Evolutionary conservation across 1,140 invertebrate genomes (phyloP).

Genomic region (Battus philenor): DNA sequence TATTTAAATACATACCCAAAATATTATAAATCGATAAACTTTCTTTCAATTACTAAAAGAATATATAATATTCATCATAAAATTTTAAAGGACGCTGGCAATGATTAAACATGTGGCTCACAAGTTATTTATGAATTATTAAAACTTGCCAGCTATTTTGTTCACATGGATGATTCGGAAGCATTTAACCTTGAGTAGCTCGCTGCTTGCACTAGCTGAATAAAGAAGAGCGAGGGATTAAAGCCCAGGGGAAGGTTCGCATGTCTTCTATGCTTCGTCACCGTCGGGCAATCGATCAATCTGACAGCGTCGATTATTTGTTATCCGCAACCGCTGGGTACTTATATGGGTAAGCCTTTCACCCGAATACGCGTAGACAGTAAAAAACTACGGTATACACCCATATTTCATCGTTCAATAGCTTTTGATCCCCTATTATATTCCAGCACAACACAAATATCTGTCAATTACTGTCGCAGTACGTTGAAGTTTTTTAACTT

Average conservation of each 20-base stretch:
- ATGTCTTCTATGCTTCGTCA: slow-evolving; percentile 50
- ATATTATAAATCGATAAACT: no score
- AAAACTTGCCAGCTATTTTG: no score
- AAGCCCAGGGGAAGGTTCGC: slow-evolving; percentile 28
- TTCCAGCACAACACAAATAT: background rate
- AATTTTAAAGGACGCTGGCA: no score
- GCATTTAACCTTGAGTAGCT: slow-evolving; percentile 1
- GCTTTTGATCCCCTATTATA: slow-evolving; percentile 8
- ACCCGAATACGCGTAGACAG: slow-evolving; percentile 34
- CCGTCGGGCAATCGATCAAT: slow-evolving; percentile 52
- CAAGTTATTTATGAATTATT: no score
- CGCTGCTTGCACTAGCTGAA: slow-evolving; percentile 20
- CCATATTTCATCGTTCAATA: slow-evolving; percentile 32
- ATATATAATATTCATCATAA: no score
- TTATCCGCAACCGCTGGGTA: slow-evolving; percentile 26
- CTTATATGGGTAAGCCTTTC: slow-evolving; percentile 29
- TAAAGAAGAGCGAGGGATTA: slow-evolving; percentile 26
- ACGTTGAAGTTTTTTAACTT: no score
- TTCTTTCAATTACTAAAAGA: no score
- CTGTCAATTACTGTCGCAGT: background rate
- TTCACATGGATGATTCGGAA: no score
- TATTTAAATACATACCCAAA: no score
- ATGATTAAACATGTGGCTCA: no score
- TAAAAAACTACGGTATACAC: slow-evolving; percentile 31
- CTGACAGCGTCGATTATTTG: slow-evolving; percentile 58